A percentile compares a stretch with the other conserved stretches of the same genome.
These are phyloP conservation scores for Tauraco hartlaubi DNA, from an alignment of 2,797 vertebrate genomes.

Conservation along the genomic window DNA sequence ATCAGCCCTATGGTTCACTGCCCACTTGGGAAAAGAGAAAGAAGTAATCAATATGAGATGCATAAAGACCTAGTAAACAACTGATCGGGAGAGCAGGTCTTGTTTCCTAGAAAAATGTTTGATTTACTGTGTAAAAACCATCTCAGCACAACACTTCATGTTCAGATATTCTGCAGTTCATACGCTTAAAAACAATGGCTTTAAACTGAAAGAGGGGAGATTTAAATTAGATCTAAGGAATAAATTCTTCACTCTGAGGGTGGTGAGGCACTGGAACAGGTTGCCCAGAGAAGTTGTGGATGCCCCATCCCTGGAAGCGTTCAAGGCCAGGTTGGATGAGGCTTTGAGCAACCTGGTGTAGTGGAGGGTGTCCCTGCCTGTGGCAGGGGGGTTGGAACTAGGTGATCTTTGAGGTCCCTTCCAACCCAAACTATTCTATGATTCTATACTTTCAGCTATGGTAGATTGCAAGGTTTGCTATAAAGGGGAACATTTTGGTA, in stretches of 20 bases:
- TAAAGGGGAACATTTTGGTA: background rate
- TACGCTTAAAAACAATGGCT: background rate
- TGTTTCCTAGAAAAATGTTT: background rate
- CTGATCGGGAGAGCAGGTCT: background rate
- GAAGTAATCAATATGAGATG: background rate
- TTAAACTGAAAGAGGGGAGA: no score
- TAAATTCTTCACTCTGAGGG: no score
- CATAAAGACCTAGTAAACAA: background rate
- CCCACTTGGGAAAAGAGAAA: background rate
- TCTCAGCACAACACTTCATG: background rate
- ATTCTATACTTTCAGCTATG: background rate
- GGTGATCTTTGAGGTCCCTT: no score
- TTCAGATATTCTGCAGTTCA: background rate
- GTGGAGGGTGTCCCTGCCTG: no score
- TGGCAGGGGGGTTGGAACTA: no score
- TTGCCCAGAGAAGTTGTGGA: no score
- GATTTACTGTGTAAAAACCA: background rate
- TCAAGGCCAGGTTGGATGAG: no score
- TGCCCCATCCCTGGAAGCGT: no score
- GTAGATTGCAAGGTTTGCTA: background rate
- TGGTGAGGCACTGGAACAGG: no score
- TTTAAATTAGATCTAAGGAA: no score
- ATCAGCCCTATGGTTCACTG: background rate
- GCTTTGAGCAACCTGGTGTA: no score
- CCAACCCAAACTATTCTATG: no score